Evolutionary conservation across 2,888 invertebrate species (phyloP), one percentile per base, ranked within the genome.

Genomic region (Allolobophora icterica): DNA sequence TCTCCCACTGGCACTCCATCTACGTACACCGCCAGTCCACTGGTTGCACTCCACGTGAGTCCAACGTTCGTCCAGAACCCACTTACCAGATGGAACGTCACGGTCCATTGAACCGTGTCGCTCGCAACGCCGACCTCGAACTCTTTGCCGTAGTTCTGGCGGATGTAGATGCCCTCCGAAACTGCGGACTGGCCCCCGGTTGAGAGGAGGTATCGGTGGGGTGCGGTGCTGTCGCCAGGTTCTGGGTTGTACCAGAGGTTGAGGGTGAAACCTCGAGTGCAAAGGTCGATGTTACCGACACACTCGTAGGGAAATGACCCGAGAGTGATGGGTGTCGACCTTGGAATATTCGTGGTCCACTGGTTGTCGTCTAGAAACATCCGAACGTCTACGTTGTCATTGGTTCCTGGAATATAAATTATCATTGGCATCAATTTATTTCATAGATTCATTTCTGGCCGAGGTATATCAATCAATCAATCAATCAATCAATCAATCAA

Each of bases 221-320:
- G 71, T 93, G 92, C 19, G 93, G 91, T 89, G 33, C 93, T 93
- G 45, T 92, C 91, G 30, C 92, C 92, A 13, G 90, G 90, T 15
- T 90, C 89, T 13, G 94, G 93, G 90, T 93, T 93, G 89, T 94
- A 91, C 94, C 93, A 93, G 42, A 94, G 91, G 30, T 92, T 92
- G 0, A 95, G 83, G 15, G 93, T 94, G 58, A 95, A 92, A 33
- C 95, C 95, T 15, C 93, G 91, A 0, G 84, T 35, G 92, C 95
- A 95, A 17, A 90, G 91, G 13, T 92, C 92, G 90, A 95, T 89
- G 93, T 95, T 94, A n/a, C 94, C 94, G n/a, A 94, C 92, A 91
- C 95, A 95, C 93, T 94, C 94, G 91, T 94, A 94, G 0, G 94
- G 94, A 92, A 93, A 94, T 38, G 93, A 91, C 35, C 94, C 94